phyloP scores from a whole-genome alignment of 2,888 invertebrate species.

The Girardia tigrina region DNA sequence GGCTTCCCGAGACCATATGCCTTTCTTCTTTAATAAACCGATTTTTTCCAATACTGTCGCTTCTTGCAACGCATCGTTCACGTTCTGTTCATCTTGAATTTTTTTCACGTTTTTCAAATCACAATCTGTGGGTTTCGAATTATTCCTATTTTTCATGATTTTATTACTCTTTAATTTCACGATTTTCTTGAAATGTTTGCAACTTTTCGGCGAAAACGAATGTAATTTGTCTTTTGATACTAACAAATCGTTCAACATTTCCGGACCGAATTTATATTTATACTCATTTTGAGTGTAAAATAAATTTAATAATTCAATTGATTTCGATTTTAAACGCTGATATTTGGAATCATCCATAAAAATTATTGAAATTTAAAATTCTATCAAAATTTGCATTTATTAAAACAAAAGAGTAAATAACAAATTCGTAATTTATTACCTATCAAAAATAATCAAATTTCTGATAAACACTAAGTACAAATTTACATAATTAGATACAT shows the following conservation, averaged over 20 bases:
- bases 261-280: constrained; percentile 13
- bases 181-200: neutral
- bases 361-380: neutral
- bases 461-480: neutral
- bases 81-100: constrained; percentile 30
- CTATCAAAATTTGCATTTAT: neutral
- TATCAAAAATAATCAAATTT: constrained; percentile 18
- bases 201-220: neutral
- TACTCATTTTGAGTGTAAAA: neutral
- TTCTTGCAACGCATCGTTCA: constrained; percentile 55
- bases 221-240: neutral
- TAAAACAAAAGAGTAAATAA: neutral
- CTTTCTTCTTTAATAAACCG: constrained; percentile 76
- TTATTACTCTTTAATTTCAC: neutral
- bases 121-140: too few species aligned
- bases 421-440: neutral
- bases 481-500: neutral
- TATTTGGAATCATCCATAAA: neutral
- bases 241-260: neutral
- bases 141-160: neutral
- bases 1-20: constrained; percentile 79
- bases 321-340: neutral
- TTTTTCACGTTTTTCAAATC: neutral
- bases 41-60: constrained; percentile 83
- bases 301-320: neutral